Conservation (phyloP, 2,113 vertebrate genomes). For the Corydoras maculifer region DNA sequence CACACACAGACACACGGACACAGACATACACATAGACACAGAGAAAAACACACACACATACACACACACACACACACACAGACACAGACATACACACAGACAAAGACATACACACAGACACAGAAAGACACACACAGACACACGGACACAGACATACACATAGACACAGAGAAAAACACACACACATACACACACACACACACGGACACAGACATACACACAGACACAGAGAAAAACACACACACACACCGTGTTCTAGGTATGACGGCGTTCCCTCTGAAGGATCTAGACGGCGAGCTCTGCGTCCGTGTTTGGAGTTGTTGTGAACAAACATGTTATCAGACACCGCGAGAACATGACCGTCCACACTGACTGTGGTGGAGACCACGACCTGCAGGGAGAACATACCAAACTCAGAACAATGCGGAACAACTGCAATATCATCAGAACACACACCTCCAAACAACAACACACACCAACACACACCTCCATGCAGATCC, state of each 20-base stretch:
- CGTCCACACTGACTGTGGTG: conserved; percentile 85
- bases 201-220: background rate
- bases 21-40: conserved; percentile 48
- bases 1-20: background rate
- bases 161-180: background rate
- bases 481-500: too few relatives aligned
- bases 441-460: background rate
- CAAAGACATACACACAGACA: background rate
- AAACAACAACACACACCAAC: too few relatives aligned
- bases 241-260: conserved; percentile 85
- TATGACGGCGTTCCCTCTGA: conserved; percentile 87
- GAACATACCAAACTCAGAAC: background rate
- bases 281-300: conserved; percentile 85
- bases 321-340: conserved; percentile 92
- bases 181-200: background rate
- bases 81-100: background rate
- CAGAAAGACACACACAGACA: too few relatives aligned
- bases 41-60: conserved; percentile 54
- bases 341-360: conserved; percentile 83
- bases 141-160: too few relatives aligned
- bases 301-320: conserved; percentile 84
- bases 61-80: conserved; percentile 63
- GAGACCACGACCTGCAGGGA: conserved; percentile 77
- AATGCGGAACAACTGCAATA: background rate
- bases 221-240: background rate